Evolutionary conservation across 2,888 invertebrate species (phyloP).

Genomic region (Agriotes lineatus): DNA sequence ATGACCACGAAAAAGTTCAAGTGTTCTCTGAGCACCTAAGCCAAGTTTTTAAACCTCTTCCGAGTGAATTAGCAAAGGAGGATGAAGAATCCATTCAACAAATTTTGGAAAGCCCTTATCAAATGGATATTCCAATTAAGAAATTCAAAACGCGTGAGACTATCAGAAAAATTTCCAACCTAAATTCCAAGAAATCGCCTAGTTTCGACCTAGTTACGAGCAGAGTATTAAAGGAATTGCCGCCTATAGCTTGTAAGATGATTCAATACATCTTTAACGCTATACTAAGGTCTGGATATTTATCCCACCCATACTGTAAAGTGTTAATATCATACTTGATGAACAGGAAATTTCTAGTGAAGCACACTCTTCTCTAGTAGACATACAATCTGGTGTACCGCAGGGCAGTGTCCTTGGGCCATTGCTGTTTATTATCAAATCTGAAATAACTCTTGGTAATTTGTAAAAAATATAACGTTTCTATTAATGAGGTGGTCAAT

Average conservation of each 20-base stretch:
- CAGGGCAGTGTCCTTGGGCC: background rate
- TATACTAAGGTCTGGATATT: background rate
- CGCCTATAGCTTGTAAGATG: no score
- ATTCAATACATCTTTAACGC: background rate
- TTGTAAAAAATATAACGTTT: no score
- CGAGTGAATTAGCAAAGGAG: background rate
- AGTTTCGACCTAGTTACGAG: background rate
- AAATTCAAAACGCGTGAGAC: background rate
- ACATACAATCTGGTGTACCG: background rate
- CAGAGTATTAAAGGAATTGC: background rate
- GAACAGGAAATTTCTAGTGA: background rate
- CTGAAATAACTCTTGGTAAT: no score
- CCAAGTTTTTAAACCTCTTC: background rate
- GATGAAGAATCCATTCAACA: background rate
- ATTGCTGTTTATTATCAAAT: background rate
- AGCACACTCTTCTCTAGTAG: background rate
- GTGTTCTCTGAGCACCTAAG: conserved; percentile 6
- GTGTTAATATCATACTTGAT: background rate
- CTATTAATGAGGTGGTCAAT: no score
- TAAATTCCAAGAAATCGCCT: background rate
- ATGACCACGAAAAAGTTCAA: background rate
- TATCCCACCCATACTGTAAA: conserved; percentile 1
- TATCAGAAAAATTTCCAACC: conserved; percentile 1
- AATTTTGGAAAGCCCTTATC: background rate
- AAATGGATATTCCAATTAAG: background rate